Conservation (phyloP, 2,113 vertebrate genomes). For the Procavia capensis region DNA sequence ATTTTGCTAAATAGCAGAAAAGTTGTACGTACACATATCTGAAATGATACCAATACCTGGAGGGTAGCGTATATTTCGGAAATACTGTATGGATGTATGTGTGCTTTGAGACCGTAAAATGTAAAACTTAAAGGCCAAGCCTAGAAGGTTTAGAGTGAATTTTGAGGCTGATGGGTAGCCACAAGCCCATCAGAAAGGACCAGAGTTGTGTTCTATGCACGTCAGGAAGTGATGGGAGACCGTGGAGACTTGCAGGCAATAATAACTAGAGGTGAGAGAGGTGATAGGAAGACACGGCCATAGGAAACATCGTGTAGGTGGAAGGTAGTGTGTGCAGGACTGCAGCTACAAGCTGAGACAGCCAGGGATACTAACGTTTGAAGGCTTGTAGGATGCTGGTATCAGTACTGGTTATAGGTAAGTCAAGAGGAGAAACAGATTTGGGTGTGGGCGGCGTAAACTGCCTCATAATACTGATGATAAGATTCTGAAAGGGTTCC, state of each 20-base stretch:
- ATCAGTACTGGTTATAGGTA: neutral
- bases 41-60: neutral
- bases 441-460: neutral
- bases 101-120: neutral
- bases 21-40: neutral
- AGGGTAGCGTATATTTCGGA: neutral
- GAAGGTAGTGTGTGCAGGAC: neutral
- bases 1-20: neutral
- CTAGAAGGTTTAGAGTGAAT: neutral
- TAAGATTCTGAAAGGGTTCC: neutral
- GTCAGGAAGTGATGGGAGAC: neutral
- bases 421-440: slow-evolving; percentile 1
- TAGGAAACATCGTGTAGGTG: neutral
- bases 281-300: neutral
- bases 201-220: neutral
- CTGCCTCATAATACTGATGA: neutral
- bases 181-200: neutral
- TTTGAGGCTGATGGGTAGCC: neutral
- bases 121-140: neutral
- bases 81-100: neutral
- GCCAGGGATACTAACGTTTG: neutral
- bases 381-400: neutral
- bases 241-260: neutral
- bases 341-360: neutral
- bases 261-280: no score